A percentile compares a stretch with the other conserved stretches of the same genome.
Evolutionary conservation across 2,113 vertebrate species (phyloP).

Genomic region (Athene noctua): DNA sequence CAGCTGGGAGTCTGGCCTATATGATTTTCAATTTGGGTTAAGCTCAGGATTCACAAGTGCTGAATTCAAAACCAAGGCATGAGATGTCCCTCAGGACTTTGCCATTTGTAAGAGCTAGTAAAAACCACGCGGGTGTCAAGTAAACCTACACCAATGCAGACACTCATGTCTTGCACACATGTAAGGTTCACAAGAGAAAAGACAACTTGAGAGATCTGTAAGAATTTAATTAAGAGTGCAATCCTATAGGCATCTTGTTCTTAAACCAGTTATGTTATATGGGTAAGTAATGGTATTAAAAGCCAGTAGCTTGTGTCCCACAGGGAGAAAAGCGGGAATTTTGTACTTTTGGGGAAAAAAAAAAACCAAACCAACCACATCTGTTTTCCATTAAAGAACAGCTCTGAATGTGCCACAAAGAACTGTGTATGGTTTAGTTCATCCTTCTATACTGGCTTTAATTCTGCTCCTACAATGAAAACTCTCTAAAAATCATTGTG

Average conservation of each 20-base stretch:
- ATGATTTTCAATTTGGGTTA: neutral
- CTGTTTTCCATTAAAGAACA: neutral
- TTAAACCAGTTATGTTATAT: neutral
- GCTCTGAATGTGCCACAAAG: neutral
- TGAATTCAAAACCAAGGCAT: neutral
- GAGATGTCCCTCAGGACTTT: neutral
- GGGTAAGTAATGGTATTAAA: slow-evolving; percentile 16
- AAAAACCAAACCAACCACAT: fast-evolving
- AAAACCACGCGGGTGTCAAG: neutral
- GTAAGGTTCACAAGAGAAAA: neutral
- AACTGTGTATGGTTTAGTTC: neutral
- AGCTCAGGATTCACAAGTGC: neutral
- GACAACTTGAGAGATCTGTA: neutral
- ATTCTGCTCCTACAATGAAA: neutral
- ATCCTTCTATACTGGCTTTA: neutral
- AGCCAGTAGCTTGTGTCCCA: slow-evolving; percentile 8
- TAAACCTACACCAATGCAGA: neutral
- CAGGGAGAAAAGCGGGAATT: neutral
- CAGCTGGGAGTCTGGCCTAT: neutral
- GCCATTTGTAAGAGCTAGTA: neutral
- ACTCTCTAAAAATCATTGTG: neutral
- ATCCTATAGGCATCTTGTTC: neutral
- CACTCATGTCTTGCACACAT: neutral
- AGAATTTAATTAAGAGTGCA: neutral
- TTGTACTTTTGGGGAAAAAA: neutral